Conservation (phyloP, 2,113 vertebrate species). For the Gallinago paraguaiae region DNA sequence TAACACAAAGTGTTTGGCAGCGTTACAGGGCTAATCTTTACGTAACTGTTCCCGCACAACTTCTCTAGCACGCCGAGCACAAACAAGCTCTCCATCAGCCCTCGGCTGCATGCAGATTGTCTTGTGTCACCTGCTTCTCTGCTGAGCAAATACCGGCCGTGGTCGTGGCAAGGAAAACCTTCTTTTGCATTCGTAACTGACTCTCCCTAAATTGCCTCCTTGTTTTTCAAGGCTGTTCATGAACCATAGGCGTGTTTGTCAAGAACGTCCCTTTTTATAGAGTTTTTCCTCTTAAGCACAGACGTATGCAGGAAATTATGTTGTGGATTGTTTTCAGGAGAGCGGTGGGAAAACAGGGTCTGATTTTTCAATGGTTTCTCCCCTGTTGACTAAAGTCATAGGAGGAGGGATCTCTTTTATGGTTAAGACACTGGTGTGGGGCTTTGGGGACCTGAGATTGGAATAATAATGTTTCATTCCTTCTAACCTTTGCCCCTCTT, state of each 20-base stretch:
- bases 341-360: background rate
- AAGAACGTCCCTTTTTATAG: background rate
- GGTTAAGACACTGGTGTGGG: background rate
- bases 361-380: background rate
- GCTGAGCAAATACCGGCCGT: constrained; percentile 32
- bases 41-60: constrained; percentile 65
- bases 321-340: background rate
- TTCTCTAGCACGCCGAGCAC: constrained; percentile 39
- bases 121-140: constrained; percentile 59
- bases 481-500: background rate
- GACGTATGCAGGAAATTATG: background rate
- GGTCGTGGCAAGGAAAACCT: background rate
- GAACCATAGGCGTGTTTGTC: background rate
- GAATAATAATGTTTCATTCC: background rate
- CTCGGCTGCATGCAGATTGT: constrained; percentile 47
- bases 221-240: background rate
- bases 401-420: background rate
- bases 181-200: background rate
- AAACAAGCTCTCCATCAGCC: constrained; percentile 64
- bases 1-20: constrained; percentile 68
- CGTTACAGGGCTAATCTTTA: constrained; percentile 71
- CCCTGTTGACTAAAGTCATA: background rate
- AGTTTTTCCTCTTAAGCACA: background rate
- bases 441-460: background rate
- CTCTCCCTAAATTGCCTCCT: background rate